Evolutionary conservation across 2,888 invertebrate genomes (phyloP).

Genomic region (Hypena proboscidalis): DNA sequence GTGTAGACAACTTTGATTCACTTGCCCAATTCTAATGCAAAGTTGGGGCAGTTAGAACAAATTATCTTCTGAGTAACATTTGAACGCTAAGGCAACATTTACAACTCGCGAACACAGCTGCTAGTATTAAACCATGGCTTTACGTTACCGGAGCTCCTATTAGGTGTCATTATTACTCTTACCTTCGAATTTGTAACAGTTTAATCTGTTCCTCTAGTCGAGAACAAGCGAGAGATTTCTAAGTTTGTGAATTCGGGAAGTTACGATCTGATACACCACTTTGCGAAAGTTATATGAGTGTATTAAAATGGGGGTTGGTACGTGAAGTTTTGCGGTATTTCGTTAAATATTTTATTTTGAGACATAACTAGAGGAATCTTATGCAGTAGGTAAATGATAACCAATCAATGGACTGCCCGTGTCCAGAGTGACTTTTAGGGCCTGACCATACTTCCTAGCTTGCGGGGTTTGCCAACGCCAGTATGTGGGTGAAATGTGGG

Average conservation of each 20-base stretch:
- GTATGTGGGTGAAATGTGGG: too few species aligned
- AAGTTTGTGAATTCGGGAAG: slow-evolving; percentile 19
- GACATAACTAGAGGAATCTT: too few species aligned
- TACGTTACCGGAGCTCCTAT: slow-evolving; percentile 59
- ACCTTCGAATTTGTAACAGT: slow-evolving; percentile 59
- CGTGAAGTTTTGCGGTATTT: too few species aligned
- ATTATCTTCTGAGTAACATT: slow-evolving; percentile 54
- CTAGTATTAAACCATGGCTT: slow-evolving; percentile 66
- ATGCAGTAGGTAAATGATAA: too few species aligned
- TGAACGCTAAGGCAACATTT: slow-evolving; percentile 62
- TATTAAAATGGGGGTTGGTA: not conserved
- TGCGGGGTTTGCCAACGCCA: too few species aligned
- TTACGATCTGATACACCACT: slow-evolving; percentile 11
- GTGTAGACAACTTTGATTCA: slow-evolving; percentile 8
- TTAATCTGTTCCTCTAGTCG: slow-evolving; percentile 38
- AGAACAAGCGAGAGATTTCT: slow-evolving; percentile 17
- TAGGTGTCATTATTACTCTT: slow-evolving; percentile 60
- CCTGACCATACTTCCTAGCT: too few species aligned
- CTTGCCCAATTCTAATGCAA: slow-evolving; percentile 40
- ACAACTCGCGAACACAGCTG: slow-evolving; percentile 66
- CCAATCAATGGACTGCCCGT: too few species aligned
- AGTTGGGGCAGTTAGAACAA: slow-evolving; percentile 54
- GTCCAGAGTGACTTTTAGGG: too few species aligned
- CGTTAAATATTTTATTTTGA: too few species aligned
- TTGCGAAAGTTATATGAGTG: slow-evolving; percentile 4